Base-by-base conservation (phyloP, 2,888 invertebrate species). In the Ochropleura leucogaster region DNA sequence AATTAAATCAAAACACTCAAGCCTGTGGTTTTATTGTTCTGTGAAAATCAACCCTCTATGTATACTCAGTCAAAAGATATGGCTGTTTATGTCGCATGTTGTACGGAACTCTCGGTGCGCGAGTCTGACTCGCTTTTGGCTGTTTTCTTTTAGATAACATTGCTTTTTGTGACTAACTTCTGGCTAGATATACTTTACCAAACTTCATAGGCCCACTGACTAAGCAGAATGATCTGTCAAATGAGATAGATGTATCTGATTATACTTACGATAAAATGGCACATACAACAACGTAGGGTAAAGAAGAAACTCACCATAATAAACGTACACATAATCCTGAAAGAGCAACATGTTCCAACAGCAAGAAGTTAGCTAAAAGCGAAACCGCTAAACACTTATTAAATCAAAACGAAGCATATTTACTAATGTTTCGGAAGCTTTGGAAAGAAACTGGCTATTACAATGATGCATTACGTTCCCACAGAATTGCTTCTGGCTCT, bases 391-490 rank as follows among this genome's bases (percentile, higher is more conserved):
- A 72, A 77, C 60, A 74, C 46, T 72, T 64, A 55, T 69, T 75
- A 77, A 72, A 82, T 72, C 65, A 79, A 55, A 71, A 80, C 18
- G 44, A 55, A 59, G 63, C 64, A 72, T 68, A 76, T 72, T 70
- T 20, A 67, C 46, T 47, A 20, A 71, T 57, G 30, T 72, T 78
- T 83, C 77, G 82, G 79, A 74, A 83, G 84, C 75, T 83, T 83
- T 70, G 67, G 74, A 86, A 84, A 87, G 85, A 86, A 87, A 85
- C 84, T 86, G 84, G 83, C 84, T 78, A 86, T 87, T 87, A 87
- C 84, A 85, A 86, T 85, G 85, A 87, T 85, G 84, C 85, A 87
- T 89, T 86, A 81, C 84, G 79, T 86, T 86, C 86, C 76, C 86
- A 86, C 85, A 87, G 83, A 85, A 79, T 68, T 49, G 81, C 69